Evolutionary conservation across 2,113 vertebrate species (phyloP).

Genomic region (Anoplopoma fimbria): DNA sequence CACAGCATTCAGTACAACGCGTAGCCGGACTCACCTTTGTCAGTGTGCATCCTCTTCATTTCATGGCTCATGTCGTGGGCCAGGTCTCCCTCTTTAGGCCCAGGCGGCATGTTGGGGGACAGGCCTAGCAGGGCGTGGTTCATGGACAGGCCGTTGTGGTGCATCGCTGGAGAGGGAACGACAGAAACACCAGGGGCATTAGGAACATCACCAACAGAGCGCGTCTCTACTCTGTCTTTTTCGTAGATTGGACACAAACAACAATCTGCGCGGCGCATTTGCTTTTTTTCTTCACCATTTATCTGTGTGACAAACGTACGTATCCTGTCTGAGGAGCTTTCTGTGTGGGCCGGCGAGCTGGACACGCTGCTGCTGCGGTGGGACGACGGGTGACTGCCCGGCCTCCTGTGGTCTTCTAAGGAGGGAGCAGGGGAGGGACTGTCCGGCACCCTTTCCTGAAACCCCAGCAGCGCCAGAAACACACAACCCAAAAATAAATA

Average conservation of each 20-base stretch:
- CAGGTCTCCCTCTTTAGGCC: constrained; percentile 97
- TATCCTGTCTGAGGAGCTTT: constrained; percentile 99
- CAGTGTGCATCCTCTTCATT: constrained; percentile 93
- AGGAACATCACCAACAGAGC: neutral
- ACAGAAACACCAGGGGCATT: neutral
- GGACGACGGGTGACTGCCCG: constrained; percentile 97
- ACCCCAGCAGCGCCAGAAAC: constrained; percentile 73
- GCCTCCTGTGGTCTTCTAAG: constrained; percentile 95
- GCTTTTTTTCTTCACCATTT: constrained; percentile 38
- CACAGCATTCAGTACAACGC: too few relatives aligned
- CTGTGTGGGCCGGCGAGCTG: constrained; percentile 96
- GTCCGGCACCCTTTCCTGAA: constrained; percentile 95
- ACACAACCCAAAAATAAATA: constrained; percentile 68
- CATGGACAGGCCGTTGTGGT: constrained; percentile 98
- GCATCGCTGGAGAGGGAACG: constrained; percentile 83
- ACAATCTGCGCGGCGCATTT: neutral
- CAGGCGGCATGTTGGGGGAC: constrained; percentile 94
- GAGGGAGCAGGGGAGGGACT: constrained; percentile 97
- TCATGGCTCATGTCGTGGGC: constrained; percentile 97
- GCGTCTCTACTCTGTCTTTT: neutral
- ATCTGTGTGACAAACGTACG: constrained; percentile 86
- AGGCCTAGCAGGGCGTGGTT: constrained; percentile 97
- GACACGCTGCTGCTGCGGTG: constrained; percentile 99
- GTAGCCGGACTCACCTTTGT: constrained; percentile 89
- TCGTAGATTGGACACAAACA: neutral